phyloP scores from a whole-genome alignment of 2,113 vertebrate genomes.

The Seriola dumerili region DNA sequence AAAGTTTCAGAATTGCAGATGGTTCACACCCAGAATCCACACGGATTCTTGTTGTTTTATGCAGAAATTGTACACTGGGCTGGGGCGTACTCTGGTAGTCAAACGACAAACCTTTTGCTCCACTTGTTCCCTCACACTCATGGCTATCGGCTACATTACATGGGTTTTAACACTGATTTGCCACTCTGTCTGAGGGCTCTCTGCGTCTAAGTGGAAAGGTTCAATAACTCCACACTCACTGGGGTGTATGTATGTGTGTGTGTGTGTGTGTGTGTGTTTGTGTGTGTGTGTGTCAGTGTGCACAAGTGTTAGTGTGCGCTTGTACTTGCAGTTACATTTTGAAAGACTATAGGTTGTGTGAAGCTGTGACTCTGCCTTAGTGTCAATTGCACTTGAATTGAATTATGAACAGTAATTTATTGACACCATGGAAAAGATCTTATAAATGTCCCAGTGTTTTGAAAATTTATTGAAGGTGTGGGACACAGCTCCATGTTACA shows the following conservation, averaged over 20 bases:
- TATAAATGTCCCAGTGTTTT: not conserved
- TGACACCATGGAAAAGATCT: not conserved
- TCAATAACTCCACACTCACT: slow-evolving; percentile 41
- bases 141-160: slow-evolving; percentile 45
- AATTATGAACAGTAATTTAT: not conserved
- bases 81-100: slow-evolving; percentile 3
- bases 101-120: slow-evolving; percentile 54
- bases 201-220: slow-evolving; percentile 49
- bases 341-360: slow-evolving; percentile 19
- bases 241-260: slow-evolving; percentile 8
- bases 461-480: not conserved
- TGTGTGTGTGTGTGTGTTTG: not conserved
- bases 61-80: not conserved
- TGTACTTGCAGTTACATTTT: not conserved
- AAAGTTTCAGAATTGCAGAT: not conserved
- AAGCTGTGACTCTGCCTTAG: slow-evolving; percentile 12
- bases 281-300: not conserved
- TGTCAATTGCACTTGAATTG: slow-evolving; percentile 15
- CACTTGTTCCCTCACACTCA: slow-evolving; percentile 36
- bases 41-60: not conserved
- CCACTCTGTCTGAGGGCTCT: slow-evolving; percentile 53
- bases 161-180: slow-evolving; percentile 45
- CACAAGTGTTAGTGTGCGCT: slow-evolving; percentile 20
- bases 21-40: not conserved
- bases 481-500: not conserved